Evolutionary conservation across 1,140 invertebrate species (phyloP), one percentile per base, ranked within the genome.

Genomic region (Gonioctena quinquepunctata): DNA sequence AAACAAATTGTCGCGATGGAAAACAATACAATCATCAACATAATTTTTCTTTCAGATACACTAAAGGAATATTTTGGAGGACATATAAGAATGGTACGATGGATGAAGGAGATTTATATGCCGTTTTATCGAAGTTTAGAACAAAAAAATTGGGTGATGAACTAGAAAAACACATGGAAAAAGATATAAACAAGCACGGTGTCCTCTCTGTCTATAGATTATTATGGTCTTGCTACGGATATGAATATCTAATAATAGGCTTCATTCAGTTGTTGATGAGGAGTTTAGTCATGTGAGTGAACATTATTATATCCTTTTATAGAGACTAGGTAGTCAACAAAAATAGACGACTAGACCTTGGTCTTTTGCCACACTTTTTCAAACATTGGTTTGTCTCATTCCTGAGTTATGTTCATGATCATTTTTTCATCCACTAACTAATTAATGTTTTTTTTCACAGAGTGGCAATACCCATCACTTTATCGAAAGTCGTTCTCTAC

Each of bases 401-500:
- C n/a, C n/a, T n/a, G n/a, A n/a, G n/a, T n/a, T n/a, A n/a, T n/a
- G n/a, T n/a, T n/a, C n/a, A n/a, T n/a, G n/a, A n/a, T n/a, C n/a
- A n/a, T n/a, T n/a, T n/a, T n/a, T n/a, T n/a, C n/a, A n/a, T n/a
- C n/a, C n/a, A n/a, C n/a, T n/a, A n/a, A n/a, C n/a, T n/a, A 42
- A 3, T 19, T 13, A 0, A 60, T 28, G 3, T 60, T 60, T 26
- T 18, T 7, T 13, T 25, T 70, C 70, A 48, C 61, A 74, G 73
- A 42, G 19, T 71, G 42, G 16, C 70, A 0, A 70, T 66, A 25
- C 73, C 73, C 2, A 62, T 27, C 27, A 90, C 89, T 65, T 83
- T 94, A 0, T 91, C 90, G 7, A 83, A 85, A 1, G 77, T 95
- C 7, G 87, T 94, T 11, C 85, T 87, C 8, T 92, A 90, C 76